phyloP scores from a whole-genome alignment of 2,797 vertebrate genomes.

The Myotis planiceps region DNA sequence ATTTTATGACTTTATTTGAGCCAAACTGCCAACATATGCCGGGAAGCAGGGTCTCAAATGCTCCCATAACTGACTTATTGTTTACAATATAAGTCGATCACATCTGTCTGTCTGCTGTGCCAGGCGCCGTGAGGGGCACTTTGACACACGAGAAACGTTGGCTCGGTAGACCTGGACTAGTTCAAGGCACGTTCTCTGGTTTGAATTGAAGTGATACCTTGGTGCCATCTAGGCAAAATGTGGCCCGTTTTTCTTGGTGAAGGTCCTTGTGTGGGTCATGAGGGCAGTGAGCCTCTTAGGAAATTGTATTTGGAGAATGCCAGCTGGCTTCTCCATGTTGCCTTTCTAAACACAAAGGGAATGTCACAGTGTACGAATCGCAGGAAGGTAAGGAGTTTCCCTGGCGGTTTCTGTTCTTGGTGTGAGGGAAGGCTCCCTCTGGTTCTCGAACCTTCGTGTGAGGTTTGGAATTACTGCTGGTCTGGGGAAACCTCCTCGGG shows the following conservation, averaged over 20 bases:
- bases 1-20: not conserved
- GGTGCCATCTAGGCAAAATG: not conserved
- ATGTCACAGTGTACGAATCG: too few species aligned
- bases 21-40: not conserved
- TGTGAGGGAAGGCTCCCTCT: not conserved
- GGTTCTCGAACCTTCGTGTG: not conserved
- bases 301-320: not conserved
- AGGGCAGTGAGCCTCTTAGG: not conserved
- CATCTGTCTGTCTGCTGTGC: not conserved
- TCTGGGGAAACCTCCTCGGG: too few species aligned
- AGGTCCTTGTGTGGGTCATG: not conserved
- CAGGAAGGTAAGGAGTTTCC: not conserved
- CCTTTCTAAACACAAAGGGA: not conserved
- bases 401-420: not conserved
- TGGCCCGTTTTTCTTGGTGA: not conserved
- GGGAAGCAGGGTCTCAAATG: not conserved
- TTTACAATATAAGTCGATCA: not conserved
- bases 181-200: not conserved
- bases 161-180: not conserved
- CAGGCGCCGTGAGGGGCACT: not conserved
- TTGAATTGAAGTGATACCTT: not conserved
- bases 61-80: rapidly evolving
- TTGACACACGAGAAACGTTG: rapidly evolving
- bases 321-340: not conserved
- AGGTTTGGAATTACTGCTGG: not conserved